Conservation (phyloP, 2,797 vertebrate species). For the Eidolon dupreanum region DNA sequence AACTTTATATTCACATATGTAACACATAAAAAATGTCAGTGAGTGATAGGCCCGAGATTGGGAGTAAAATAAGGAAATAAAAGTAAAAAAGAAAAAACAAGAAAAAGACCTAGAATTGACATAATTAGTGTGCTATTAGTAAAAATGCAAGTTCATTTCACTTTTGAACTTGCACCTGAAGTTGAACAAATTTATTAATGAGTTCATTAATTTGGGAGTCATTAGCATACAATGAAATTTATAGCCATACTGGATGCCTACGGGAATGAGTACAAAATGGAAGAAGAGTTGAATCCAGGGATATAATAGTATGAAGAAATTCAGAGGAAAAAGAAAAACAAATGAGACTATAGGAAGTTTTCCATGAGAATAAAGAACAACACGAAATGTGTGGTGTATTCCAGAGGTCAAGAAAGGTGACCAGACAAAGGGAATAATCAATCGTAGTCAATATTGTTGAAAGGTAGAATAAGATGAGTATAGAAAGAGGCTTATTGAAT, state of each 20-base stretch:
- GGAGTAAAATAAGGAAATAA: too few species aligned
- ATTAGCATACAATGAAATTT: not conserved
- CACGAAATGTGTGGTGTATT: not conserved
- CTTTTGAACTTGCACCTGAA: too few species aligned
- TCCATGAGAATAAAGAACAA: not conserved
- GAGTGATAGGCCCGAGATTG: too few species aligned
- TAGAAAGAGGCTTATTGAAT: not conserved
- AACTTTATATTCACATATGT: too few species aligned
- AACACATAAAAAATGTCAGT: too few species aligned
- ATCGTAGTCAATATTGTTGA: not conserved
- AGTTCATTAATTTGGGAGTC: not conserved
- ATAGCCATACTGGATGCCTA: not conserved
- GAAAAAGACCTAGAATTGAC: too few species aligned
- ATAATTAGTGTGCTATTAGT: too few species aligned
- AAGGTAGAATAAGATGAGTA: not conserved
- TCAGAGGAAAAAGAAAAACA: not conserved
- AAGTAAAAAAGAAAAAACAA: too few species aligned
- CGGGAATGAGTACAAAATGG: not conserved
- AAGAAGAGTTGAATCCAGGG: not conserved
- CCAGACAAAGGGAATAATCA: not conserved
- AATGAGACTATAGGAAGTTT: not conserved
- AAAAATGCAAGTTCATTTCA: too few species aligned
- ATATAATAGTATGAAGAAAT: not conserved
- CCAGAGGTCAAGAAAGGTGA: not conserved
- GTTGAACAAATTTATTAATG: not conserved